Evolutionary conservation across 2,888 invertebrate genomes (phyloP), one percentile per base, ranked within the genome.

Genomic region (Tholera decimalis): DNA sequence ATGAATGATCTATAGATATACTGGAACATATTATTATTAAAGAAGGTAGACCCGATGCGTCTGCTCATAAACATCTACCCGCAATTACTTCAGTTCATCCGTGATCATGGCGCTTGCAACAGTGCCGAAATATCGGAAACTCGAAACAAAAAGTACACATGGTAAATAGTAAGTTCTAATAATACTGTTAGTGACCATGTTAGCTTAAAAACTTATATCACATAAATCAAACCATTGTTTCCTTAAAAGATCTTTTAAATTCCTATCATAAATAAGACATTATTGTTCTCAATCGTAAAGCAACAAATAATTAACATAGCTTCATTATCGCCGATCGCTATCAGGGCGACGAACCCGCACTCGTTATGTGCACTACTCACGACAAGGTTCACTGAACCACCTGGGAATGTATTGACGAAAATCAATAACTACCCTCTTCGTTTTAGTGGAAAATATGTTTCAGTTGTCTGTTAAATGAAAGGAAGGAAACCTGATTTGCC

Each of bases 301-400:
- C 41, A 61, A 43, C 28, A 46, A 68, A 62, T 63, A 62, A 73
- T 77, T 62, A 74, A 68, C 73, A 80, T 71, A 62, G 51, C 61
- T 47, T 35, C 57, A 54, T 72, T 79, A 82, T 82, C 80, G 30
- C 44, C 49, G 61, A 74, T 77, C 28, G 49, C 73, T 62, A 73
- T 55, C 76, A 53, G 66, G 65, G 50, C 75, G 47, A 61, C 73
- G 74, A 71, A 79, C 79, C 63, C 57, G 44, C 58, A 44, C 33
- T 70, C 60, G 43, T 80, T 77, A 81, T 76, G 75, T 53, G 46
- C 53, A 26, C 39, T 24, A 43, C 75, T 66, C 81, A 81, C 81
- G 81, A 22, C 53, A 81, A 58, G 53, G 81, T 78, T 81, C 81
- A 82, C 76, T 78, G 81, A 82, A 82, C 81, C 53, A 68, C 50